Base-by-base conservation (phyloP, 1,140 invertebrate species). In the Hylaeus anthracinus region DNA sequence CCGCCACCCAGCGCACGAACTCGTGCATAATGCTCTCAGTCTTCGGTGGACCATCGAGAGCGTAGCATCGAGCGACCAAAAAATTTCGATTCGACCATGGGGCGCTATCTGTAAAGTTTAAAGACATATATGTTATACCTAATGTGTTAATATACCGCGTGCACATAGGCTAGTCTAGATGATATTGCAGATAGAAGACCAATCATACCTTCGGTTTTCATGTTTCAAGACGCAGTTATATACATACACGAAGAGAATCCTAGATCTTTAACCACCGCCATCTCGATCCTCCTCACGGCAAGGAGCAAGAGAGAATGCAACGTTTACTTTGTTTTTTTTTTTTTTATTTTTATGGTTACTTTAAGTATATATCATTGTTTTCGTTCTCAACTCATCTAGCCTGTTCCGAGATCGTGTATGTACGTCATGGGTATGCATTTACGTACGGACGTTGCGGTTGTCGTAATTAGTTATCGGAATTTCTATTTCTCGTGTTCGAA, bases 101-200 rank as follows among this genome's bases (percentile, higher is more conserved):
- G 15, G 12, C 41, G 41, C 45, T 51, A 51, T 70, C 56, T 37
- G 51, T 51, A 39, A 55, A 48, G 51, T 70, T 55, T 14, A 37
- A 70, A 26, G 48, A 55, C 48, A 26, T 51, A 0, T 26, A 70
- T 70, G 14, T 41, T 12, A 55, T n/a, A 48, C n/a, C 5, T 74
- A 64, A 58, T 67, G n/a, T 58, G 14, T 51, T 67, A 67, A 39
- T 53, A 56, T 41, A 64, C 26, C 73, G 60, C 66, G 67, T 58
- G 77, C 76, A 69, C 76, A 65, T 61, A 73, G 77, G 61, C 64
- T 83, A 83, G 81, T 56, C 8, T 79, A 83, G 81, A 74, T 41
- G 14, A 82, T 51, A 65, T 58, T 65, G 51, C 61, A 14, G 51
- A 37, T 82, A 79, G 80, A 82, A 76, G n/a, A 69, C 37, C 51